Conservation (phyloP, 2,113 vertebrate species). For the Perca flavescens region DNA sequence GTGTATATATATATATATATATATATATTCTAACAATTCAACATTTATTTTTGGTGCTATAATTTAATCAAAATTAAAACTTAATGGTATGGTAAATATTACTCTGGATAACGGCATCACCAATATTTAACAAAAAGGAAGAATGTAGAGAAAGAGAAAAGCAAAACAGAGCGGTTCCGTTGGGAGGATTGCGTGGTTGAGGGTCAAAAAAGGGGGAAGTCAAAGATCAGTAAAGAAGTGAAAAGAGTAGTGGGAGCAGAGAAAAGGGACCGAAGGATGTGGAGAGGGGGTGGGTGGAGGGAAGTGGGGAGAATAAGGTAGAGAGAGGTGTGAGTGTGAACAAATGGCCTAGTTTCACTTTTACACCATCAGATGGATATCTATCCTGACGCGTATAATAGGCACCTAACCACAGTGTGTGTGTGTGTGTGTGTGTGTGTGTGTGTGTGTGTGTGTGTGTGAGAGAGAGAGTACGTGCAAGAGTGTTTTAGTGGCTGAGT, state of each 20-base stretch:
- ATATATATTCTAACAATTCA: background rate
- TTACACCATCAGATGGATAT: conserved; percentile 71
- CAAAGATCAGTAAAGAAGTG: conserved; percentile 35
- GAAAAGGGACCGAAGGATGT: conserved; percentile 24
- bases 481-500: conserved; percentile 19
- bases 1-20: background rate
- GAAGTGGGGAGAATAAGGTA: conserved; percentile 35
- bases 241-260: conserved; percentile 27
- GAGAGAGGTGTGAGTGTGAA: conserved; percentile 56
- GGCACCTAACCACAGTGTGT: conserved; percentile 38
- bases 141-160: background rate
- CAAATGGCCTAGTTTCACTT: conserved; percentile 68
- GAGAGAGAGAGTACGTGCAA: conserved; percentile 6
- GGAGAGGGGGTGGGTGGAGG: conserved; percentile 13
- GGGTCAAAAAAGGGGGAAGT: conserved; percentile 8
- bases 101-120: background rate
- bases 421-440: conserved; percentile 25
- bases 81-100: background rate
- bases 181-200: conserved; percentile 1
- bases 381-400: conserved; percentile 69
- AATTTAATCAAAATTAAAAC: background rate
- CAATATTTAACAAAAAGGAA: background rate
- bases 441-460: conserved; percentile 22
- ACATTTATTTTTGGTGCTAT: background rate
- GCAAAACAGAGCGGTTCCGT: background rate